These are phyloP conservation scores for Coelopa pilipes DNA, from an alignment of 2,888 invertebrate species.

Conservation along the genomic window DNA sequence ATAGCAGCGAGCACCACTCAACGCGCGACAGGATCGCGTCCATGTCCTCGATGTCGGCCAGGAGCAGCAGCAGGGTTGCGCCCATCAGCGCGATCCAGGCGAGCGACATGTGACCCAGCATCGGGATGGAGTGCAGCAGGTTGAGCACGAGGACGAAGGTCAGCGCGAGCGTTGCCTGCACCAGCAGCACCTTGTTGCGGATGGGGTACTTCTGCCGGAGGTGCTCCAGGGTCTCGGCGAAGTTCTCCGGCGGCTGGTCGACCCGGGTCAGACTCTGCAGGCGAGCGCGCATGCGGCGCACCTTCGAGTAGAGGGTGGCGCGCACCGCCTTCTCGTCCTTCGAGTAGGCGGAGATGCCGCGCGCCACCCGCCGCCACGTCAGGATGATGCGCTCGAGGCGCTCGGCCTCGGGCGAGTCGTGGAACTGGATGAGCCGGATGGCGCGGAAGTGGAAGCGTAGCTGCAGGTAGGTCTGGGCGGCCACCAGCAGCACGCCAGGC, in stretches of 20 bases:
- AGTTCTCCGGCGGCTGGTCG: conserved; percentile 49
- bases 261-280: conserved; percentile 43
- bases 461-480: conserved; percentile 42
- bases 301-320: conserved; percentile 40
- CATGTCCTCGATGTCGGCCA: conserved; percentile 42
- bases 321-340: conserved; percentile 45
- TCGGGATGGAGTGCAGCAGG: conserved; percentile 28
- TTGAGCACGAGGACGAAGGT: conserved; percentile 31
- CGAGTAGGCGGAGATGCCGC: conserved; percentile 43
- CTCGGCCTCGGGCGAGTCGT: conserved; percentile 40
- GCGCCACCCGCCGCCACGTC: conserved; percentile 42
- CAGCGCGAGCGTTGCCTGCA: conserved; percentile 35
- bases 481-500: conserved; percentile 41
- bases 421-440: conserved; percentile 43
- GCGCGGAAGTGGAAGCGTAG: conserved; percentile 42
- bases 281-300: conserved; percentile 42
- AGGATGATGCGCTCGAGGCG: conserved; percentile 44
- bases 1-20: conserved; percentile 47
- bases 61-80: conserved; percentile 40
- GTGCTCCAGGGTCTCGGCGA: conserved; percentile 37
- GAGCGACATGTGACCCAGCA: conserved; percentile 32
- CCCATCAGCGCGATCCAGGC: conserved; percentile 46
- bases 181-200: conserved; percentile 34
- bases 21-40: conserved; percentile 45
- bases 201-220: conserved; percentile 40